These are phyloP conservation scores for Pyralis farinalis DNA, from an alignment of 2,888 invertebrate genomes.

Conservation along the genomic window DNA sequence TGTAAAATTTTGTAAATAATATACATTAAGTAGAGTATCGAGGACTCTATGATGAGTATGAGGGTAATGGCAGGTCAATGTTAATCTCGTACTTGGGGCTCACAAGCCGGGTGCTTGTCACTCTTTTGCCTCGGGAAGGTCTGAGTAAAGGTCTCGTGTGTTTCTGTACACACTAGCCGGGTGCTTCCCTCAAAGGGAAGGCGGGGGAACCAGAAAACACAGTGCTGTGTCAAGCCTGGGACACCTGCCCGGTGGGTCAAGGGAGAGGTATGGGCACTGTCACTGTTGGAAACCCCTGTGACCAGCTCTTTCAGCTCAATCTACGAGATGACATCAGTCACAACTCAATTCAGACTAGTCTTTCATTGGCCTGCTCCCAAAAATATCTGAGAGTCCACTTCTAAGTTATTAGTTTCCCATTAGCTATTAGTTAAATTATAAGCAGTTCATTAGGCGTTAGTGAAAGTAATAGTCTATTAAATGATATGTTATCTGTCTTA, in stretches of 20 bases:
- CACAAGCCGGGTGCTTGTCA: constrained; percentile 83
- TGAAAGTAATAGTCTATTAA: no score
- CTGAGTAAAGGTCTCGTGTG: constrained; percentile 85
- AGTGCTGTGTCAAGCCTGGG: constrained; percentile 70
- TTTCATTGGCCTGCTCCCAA: constrained; percentile 83
- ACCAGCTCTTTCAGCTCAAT: constrained; percentile 89
- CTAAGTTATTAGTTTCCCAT: no score
- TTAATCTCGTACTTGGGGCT: constrained; percentile 89
- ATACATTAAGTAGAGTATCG: neutral
- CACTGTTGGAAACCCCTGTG: constrained; percentile 86
- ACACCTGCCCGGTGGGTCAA: constrained; percentile 66
- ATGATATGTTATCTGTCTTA: no score
- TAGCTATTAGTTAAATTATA: no score
- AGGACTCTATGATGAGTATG: constrained; percentile 67
- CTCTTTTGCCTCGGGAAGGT: constrained; percentile 88
- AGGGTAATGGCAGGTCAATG: constrained; percentile 82
- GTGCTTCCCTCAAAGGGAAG: constrained; percentile 83
- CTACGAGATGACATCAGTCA: constrained; percentile 84
- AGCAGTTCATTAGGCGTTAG: no score
- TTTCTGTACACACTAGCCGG: constrained; percentile 83
- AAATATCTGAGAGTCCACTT: constrained; percentile 59
- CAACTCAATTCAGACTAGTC: constrained; percentile 95
- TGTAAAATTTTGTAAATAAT: constrained; percentile 14
- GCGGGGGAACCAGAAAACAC: constrained; percentile 88
- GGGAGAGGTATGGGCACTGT: constrained; percentile 64